phyloP scores from a whole-genome alignment of 2,888 invertebrate species.

The Odontomyia ornata region DNA sequence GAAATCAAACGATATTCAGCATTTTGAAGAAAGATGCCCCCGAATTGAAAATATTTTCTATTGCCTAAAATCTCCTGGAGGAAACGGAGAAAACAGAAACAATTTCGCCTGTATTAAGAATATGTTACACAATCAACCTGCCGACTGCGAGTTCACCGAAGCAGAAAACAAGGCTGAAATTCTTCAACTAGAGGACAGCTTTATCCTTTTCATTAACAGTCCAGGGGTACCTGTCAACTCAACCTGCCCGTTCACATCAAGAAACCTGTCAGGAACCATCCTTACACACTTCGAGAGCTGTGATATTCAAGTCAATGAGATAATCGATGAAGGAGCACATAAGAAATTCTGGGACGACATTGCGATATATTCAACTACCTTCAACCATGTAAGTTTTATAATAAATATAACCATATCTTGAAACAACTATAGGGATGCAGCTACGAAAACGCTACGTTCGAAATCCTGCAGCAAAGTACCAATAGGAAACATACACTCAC shows the following conservation, averaged over 20 bases:
- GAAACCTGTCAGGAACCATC: conserved; percentile 25
- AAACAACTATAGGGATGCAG: conserved; percentile 16
- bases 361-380: conserved; percentile 5
- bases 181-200: conserved; percentile 22
- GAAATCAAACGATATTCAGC: conserved; percentile 17
- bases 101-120: not conserved
- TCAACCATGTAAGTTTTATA: conserved; percentile 7
- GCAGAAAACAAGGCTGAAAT: not conserved
- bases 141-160: not conserved
- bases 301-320: conserved; percentile 17
- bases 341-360: conserved; percentile 32
- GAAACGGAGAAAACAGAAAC: not conserved
- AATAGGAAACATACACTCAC: conserved; percentile 11
- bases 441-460: not conserved
- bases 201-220: conserved; percentile 4
- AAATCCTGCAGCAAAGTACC: not conserved
- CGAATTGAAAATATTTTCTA: conserved; percentile 17
- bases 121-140: not conserved
- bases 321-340: conserved; percentile 9
- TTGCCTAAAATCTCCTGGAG: conserved; percentile 19
- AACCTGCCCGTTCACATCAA: conserved; percentile 19
- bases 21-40: too few species aligned
- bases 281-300: conserved; percentile 22
- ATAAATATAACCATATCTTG: conserved; percentile 2
- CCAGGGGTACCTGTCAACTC: not conserved